Conservation (phyloP, 2,797 vertebrate species). For the Chaunax sp. region DNA sequence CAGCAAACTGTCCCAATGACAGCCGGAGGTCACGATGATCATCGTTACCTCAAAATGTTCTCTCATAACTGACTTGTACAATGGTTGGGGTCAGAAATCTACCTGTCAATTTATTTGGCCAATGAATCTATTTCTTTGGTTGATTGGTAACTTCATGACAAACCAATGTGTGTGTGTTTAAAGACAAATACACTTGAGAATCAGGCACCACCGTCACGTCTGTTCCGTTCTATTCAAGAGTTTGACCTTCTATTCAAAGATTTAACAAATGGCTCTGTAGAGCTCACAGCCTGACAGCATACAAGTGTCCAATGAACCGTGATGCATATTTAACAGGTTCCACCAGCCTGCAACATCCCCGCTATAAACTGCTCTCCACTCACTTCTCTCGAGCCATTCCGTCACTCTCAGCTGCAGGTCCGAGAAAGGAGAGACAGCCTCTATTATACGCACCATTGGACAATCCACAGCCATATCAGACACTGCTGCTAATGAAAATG, state of each 20-base stretch:
- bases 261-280: slow-evolving; percentile 59
- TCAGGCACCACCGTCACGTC: slow-evolving; percentile 23
- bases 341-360: slow-evolving; percentile 55
- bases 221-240: slow-evolving; percentile 47
- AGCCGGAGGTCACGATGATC: too few species aligned
- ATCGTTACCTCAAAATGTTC: too few species aligned
- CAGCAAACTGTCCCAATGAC: too few species aligned
- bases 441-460: slow-evolving; percentile 70
- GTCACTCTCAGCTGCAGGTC: slow-evolving; percentile 61
- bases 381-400: slow-evolving; percentile 36
- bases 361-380: slow-evolving; percentile 41
- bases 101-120: too few species aligned
- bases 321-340: slow-evolving; percentile 71
- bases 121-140: too few species aligned
- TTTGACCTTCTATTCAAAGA: slow-evolving; percentile 73
- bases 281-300: slow-evolving; percentile 57
- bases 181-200: slow-evolving; percentile 1
- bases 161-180: too few species aligned
- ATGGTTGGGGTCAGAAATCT: too few species aligned
- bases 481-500: slow-evolving; percentile 70
- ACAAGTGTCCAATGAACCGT: slow-evolving; percentile 53
- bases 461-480: slow-evolving; percentile 67
- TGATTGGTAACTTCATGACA: too few species aligned
- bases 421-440: slow-evolving; percentile 62
- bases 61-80: too few species aligned